Conservation (phyloP, 2,113 vertebrate genomes). For the Hoplias malabaricus region DNA sequence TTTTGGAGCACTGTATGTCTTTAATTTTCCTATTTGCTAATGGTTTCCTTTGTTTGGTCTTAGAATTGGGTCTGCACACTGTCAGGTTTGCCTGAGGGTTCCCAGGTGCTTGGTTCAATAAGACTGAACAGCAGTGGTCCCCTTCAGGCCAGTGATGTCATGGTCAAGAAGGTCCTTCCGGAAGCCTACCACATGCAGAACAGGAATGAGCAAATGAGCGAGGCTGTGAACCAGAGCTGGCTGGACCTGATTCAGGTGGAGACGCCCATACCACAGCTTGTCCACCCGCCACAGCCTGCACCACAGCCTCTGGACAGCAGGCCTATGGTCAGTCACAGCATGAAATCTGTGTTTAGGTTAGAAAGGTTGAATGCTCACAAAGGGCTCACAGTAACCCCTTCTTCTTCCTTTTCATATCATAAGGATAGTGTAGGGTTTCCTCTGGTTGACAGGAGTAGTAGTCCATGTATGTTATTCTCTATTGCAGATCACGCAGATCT, state of each 20-base stretch:
- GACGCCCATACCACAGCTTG: conserved; percentile 11
- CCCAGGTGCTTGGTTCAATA: conserved; percentile 22
- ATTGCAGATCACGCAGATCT: conserved; percentile 46
- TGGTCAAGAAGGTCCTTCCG: background rate
- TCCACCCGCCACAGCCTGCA: background rate
- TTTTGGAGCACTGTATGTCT: background rate
- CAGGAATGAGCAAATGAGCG: background rate
- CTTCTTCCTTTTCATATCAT: no score
- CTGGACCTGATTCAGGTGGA: conserved; percentile 42
- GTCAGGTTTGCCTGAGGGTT: background rate
- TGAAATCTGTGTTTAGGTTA: background rate
- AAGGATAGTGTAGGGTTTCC: no score
- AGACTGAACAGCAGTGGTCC: background rate
- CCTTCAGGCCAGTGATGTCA: background rate
- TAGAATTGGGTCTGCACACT: conserved; percentile 36
- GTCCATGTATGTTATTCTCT: background rate
- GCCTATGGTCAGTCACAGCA: conserved; percentile 29
- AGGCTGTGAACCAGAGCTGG: conserved; percentile 14
- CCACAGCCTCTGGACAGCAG: background rate
- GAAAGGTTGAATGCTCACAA: background rate
- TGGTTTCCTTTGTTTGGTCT: background rate
- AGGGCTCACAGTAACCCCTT: no score
- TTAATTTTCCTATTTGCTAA: background rate
- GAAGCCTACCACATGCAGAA: background rate
- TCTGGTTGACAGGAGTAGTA: no score